Evolutionary conservation across 1,140 invertebrate species (phyloP).

Genomic region (Hetaerina americana): DNA sequence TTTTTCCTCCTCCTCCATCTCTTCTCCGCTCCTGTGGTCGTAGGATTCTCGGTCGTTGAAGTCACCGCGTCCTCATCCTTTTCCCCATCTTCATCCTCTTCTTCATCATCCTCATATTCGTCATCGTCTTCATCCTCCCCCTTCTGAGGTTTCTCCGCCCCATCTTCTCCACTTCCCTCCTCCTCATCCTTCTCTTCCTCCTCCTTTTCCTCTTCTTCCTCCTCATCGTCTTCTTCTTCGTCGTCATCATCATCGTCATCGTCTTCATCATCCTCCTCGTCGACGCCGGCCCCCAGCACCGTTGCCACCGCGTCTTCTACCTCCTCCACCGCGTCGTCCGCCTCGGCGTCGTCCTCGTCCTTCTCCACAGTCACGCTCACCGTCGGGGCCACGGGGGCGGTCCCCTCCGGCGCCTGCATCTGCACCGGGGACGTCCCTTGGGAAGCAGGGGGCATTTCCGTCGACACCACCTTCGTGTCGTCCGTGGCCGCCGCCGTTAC

Average conservation of each 20-base stretch:
- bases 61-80: background rate
- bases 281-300: background rate
- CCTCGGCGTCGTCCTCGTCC: constrained; percentile 7
- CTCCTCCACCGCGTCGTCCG: background rate
- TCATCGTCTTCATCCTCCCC: background rate
- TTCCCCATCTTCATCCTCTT: background rate
- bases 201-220: constrained; percentile 3
- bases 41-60: background rate
- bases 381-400: background rate
- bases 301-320: background rate
- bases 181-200: constrained; percentile 1
- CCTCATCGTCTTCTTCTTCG: constrained; percentile 6
- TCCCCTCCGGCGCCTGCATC: too few relatives aligned
- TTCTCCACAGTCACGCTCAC: background rate
- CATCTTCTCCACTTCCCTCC: constrained; percentile 1
- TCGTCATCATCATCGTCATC: constrained; percentile 7
- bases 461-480: background rate
- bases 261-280: constrained; percentile 1
- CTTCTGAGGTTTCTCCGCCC: background rate
- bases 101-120: background rate
- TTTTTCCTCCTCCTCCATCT: background rate
- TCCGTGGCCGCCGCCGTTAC: background rate
- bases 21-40: background rate
- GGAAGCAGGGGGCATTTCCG: background rate
- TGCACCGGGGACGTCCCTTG: background rate